These are phyloP conservation scores for Macrotis lagotis DNA, from an alignment of 2,113 vertebrate species.

Conservation along the genomic window DNA sequence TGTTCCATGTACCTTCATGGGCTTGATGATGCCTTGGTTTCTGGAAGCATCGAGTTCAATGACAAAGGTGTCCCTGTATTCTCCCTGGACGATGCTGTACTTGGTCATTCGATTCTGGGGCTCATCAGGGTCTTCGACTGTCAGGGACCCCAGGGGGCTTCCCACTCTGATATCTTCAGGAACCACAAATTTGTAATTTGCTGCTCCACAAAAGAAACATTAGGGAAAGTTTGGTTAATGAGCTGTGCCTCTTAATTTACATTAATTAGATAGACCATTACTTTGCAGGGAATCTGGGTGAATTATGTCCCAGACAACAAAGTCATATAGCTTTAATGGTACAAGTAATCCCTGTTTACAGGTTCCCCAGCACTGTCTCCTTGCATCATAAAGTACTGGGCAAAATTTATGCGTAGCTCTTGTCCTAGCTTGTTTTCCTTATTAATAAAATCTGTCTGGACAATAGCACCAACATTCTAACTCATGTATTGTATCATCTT, in stretches of 20 bases:
- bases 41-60: conserved; percentile 81
- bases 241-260: conserved; percentile 21
- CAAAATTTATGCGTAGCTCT: neutral
- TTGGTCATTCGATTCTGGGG: conserved; percentile 91
- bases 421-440: neutral
- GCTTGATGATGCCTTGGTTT: conserved; percentile 90
- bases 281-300: neutral
- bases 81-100: conserved; percentile 83
- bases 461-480: neutral
- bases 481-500: neutral
- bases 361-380: neutral
- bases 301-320: neutral
- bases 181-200: conserved; percentile 84
- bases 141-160: conserved; percentile 85
- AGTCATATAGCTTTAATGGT: neutral
- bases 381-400: neutral
- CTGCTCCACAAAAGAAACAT: conserved; percentile 77
- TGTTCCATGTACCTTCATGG: conserved; percentile 87
- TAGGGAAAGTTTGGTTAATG: conserved; percentile 55
- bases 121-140: conserved; percentile 90
- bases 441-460: neutral
- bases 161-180: conserved; percentile 87
- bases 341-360: neutral
- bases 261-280: neutral
- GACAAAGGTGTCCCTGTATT: conserved; percentile 82